A percentile compares a stretch with the other conserved stretches of the same genome.
Evolutionary conservation across 1,140 invertebrate genomes (phyloP).

Genomic region (Neuroterus valhalla): DNA sequence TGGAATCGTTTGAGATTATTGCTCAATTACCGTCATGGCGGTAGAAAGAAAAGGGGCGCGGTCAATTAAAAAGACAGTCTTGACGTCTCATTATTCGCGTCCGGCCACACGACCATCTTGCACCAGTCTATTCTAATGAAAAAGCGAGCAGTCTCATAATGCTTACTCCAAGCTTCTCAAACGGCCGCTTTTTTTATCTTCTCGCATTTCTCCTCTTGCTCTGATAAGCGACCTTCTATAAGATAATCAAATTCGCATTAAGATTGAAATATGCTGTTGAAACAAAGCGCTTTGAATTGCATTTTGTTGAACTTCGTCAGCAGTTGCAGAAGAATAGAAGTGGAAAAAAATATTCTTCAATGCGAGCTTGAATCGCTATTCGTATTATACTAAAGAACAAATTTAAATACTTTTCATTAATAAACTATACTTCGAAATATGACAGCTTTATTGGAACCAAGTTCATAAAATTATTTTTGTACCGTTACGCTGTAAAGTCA

Average conservation of each 20-base stretch:
- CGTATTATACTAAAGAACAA: too few relatives aligned
- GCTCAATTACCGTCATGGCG: constrained; percentile 36
- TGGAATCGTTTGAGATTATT: constrained; percentile 26
- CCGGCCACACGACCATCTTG: constrained; percentile 38
- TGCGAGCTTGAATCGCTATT: too few relatives aligned
- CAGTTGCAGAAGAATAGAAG: not conserved
- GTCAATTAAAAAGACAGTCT: constrained; percentile 55
- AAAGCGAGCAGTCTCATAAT: constrained; percentile 20
- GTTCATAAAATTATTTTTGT: too few relatives aligned
- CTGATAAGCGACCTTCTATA: not conserved
- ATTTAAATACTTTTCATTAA: too few relatives aligned
- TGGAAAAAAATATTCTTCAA: not conserved
- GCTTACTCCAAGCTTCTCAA: constrained; percentile 24
- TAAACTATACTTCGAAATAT: too few relatives aligned
- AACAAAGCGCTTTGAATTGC: constrained; percentile 14
- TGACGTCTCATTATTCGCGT: constrained; percentile 50
- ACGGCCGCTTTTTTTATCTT: constrained; percentile 23
- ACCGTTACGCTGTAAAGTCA: too few relatives aligned
- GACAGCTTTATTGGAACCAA: too few relatives aligned
- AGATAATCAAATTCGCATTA: constrained; percentile 9
- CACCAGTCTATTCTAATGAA: constrained; percentile 20
- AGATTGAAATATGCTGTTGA: constrained; percentile 10
- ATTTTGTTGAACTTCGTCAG: not conserved
- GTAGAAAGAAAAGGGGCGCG: constrained; percentile 49
- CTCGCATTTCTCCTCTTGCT: constrained; percentile 13